These are phyloP conservation scores for Danionella dracula DNA, from an alignment of 2,797 vertebrate species.

Conservation along the genomic window DNA sequence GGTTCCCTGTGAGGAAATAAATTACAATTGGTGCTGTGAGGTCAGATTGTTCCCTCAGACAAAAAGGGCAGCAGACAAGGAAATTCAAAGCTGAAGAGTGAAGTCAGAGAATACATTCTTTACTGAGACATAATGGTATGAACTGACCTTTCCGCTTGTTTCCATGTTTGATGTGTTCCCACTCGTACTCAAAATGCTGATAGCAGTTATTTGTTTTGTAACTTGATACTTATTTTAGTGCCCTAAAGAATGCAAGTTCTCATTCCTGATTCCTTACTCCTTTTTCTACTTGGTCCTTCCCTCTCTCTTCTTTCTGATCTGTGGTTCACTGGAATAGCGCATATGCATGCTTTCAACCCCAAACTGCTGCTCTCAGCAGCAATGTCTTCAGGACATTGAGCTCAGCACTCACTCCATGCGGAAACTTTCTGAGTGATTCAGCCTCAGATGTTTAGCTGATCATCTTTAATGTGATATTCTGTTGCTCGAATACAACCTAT, in stretches of 20 bases:
- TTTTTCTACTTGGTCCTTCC: conserved; percentile 23
- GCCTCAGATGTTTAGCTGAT: background rate
- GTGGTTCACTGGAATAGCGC: conserved; percentile 68
- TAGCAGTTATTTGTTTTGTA: too few species aligned
- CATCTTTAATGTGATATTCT: conserved; percentile 22
- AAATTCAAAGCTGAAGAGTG: too few species aligned
- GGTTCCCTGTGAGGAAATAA: background rate
- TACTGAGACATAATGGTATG: too few species aligned
- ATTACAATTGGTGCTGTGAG: background rate
- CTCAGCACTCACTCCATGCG: conserved; percentile 61
- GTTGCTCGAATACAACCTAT: conserved; percentile 3
- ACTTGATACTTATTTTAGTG: too few species aligned
- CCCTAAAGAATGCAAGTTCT: too few species aligned
- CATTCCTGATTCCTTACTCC: background rate
- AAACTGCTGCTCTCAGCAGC: conserved; percentile 70
- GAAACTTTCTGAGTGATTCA: conserved; percentile 55
- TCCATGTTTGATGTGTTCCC: too few species aligned
- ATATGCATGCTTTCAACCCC: conserved; percentile 68
- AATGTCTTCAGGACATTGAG: conserved; percentile 67
- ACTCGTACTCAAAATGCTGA: too few species aligned
- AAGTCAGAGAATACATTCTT: too few species aligned
- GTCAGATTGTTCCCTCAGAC: background rate
- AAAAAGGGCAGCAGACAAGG: too few species aligned
- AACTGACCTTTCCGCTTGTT: too few species aligned
- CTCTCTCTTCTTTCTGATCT: conserved; percentile 35